Evolutionary conservation across 2,888 invertebrate species (phyloP).

Genomic region (Smittia aterrima): DNA sequence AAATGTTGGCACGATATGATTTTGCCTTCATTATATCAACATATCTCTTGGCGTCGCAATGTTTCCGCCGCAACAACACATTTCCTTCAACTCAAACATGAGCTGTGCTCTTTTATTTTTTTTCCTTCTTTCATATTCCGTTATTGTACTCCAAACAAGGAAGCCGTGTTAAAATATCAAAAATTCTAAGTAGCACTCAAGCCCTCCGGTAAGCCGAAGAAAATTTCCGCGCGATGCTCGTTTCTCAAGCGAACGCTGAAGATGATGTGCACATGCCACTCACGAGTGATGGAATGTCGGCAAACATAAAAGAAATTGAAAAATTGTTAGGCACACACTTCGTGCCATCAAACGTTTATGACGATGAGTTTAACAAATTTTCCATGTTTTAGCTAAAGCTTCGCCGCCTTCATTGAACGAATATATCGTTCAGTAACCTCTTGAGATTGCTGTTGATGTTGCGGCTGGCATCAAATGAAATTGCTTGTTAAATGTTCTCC

Average conservation of each 20-base stretch:
- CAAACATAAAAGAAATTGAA: conserved; percentile 22
- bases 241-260: not conserved
- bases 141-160: not conserved
- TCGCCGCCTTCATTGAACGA: not conserved
- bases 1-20: conserved; percentile 4
- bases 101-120: not conserved
- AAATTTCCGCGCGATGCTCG: too few species aligned
- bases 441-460: not conserved
- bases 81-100: not conserved
- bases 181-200: conserved; percentile 17
- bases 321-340: conserved; percentile 25
- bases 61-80: not conserved
- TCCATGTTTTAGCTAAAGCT: not conserved
- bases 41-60: not conserved
- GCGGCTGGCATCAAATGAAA: not conserved
- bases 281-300: conserved; percentile 3
- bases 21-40: not conserved
- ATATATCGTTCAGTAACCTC: not conserved
- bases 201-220: not conserved
- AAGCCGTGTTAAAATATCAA: conserved; percentile 1
- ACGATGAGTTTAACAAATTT: not conserved
- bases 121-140: not conserved
- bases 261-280: conserved; percentile 21
- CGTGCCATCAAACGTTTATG: conserved; percentile 15
- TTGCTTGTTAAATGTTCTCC: not conserved